Evolutionary conservation across 2,113 vertebrate genomes (phyloP), one percentile per base, ranked within the genome.

Genomic region (Megaptera novaeangliae): DNA sequence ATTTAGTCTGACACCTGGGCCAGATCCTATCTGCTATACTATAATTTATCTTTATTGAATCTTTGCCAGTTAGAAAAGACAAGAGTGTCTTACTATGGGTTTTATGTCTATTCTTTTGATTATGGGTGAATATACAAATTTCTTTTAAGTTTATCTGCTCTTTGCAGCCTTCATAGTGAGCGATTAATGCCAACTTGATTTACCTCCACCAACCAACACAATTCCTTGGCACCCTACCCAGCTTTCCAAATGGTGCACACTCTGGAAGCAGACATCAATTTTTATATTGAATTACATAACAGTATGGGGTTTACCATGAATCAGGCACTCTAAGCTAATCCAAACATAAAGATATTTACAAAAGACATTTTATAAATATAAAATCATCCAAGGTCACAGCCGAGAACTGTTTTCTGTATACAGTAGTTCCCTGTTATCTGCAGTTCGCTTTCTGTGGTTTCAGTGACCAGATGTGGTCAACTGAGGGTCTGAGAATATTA

Each of bases 211-310:
- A 5, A 2, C 39, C 14, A 36, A 52, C 39, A 23, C 20, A 44
- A 4, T 39, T 59, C 85, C 39, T 34, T 0, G 4, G 29, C 2
- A 3, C 10, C 10, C 6, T 18, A 0, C 9, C 10, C 11, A 27
- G 21, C 41, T 46, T 23, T 63, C 61, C n/a, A 52, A 29, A 39
- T 59, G 66, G 44, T 13, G 34, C 0, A 0, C 5, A 11, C 18
- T 34, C 64, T 46, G 74, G 46, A 63, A n/a, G 3, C 44, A 74
- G 49, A 27, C n/a, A 29, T 41, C 31, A 8, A 46, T 15, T 59
- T 81, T 59, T 36, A 68, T 27, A 11, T 1, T 23, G 23, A 83
- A 55, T 7, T 23, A 44, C 80, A 17, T 52, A 44, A 46, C 4
- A 3, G 12, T 8, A 8, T 9, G 41, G 36, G 29, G 20, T 14